Percentiles rank a stretch among this genome's conserved stretches.
Evolutionary conservation across 2,797 vertebrate species (phyloP).

Genomic region (Sciurus carolinensis): DNA sequence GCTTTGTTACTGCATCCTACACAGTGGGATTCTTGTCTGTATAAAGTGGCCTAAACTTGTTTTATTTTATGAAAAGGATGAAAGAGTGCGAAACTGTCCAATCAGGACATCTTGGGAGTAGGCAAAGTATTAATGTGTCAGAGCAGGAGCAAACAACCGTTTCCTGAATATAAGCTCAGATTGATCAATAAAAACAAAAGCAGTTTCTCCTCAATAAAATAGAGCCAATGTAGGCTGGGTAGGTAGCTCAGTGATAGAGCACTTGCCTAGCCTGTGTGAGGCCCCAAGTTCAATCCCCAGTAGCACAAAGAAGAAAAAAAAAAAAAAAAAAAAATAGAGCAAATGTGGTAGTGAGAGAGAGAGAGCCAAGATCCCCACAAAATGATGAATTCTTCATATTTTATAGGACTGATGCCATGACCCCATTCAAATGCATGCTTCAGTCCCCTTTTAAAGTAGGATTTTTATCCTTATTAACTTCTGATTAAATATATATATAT

Average conservation of each 20-base stretch:
- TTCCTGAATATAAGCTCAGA: background rate
- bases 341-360: background rate
- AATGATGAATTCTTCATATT: background rate
- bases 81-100: background rate
- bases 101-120: background rate
- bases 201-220: background rate
- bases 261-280: no score
- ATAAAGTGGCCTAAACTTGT: background rate
- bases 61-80: background rate
- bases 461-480: background rate
- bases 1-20: background rate
- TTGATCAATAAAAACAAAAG: background rate
- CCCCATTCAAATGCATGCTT: background rate
- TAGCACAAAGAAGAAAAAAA: no score
- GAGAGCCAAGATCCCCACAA: background rate
- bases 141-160: background rate
- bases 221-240: no score
- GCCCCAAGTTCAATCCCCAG: no score
- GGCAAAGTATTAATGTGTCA: no score
- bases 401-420: background rate
- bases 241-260: no score
- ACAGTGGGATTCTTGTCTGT: background rate
- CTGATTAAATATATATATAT: background rate
- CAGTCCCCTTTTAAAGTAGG: background rate
- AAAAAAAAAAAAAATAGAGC: background rate